Base-by-base conservation (phyloP, 2,113 vertebrate species). In the Tautogolabrus adspersus region DNA sequence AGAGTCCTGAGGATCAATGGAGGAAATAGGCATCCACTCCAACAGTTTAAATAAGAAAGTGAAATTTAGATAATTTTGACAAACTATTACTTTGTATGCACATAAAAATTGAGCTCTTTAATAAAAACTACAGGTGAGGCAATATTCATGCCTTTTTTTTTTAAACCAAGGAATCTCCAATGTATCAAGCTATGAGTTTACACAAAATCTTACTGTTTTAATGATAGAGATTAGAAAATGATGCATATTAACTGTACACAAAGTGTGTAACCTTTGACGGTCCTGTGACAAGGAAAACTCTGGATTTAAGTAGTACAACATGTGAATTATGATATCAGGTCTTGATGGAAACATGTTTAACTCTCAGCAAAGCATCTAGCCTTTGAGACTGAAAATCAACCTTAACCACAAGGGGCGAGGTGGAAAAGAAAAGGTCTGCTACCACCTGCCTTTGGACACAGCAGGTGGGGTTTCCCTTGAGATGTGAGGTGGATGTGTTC, bases 361-460 rank as follows among this genome's bases (percentile, higher is more conserved):
- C 51, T 60, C 42, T 67, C 57, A 44, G n/a, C 23, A 57, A 40
- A 61, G 23, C 42, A 51, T 8, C 10, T 12, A 59, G 71, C 66
- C 66, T 80, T 74, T 81, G 10, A 73, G 63, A 55, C 42, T 42
- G 60, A 19, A 60, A 58, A 72, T 66, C 18, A 72, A 37, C 12
- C 56, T 56, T 19, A 72, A 15, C 26, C 64, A 73, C 47, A 8
- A 42, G 75, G 61, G 62, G 49, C 79, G 71, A 73, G 15, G 66
- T 46, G 65, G 13, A 26, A 64, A 86, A 60, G 56, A 72, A 82
- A 83, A 79, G 54, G 55, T 71, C 61, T 75, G 26, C 15, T 38
- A 57, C 56, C 81, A 76, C 80, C 76, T 72, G 76, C 82, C 65
- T 71, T 68, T 77, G 21, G 58, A 80, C 86, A 82, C 88, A 83